Conservation (phyloP, 2,797 vertebrate genomes). For the Hipposideros larvatus region DNA sequence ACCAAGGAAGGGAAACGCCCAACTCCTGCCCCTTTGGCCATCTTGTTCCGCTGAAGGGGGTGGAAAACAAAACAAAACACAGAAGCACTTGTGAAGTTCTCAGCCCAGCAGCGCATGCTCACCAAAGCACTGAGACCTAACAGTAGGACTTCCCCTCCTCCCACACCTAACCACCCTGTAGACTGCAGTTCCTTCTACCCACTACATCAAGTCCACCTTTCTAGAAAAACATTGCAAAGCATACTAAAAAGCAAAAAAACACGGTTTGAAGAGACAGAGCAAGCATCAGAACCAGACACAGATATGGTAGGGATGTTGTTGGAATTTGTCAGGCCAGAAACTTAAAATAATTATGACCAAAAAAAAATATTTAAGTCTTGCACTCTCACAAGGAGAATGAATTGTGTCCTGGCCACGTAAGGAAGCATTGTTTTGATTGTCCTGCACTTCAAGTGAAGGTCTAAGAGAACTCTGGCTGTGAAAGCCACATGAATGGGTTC, state of each 20-base stretch:
- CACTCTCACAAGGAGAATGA: slow-evolving; percentile 92
- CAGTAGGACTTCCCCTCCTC: fast-evolving
- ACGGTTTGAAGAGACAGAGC: neutral
- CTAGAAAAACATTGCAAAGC: neutral
- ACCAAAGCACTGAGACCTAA: neutral
- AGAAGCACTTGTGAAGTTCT: neutral
- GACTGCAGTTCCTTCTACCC: neutral
- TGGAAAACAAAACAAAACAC: neutral
- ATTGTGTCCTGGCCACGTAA: slow-evolving; percentile 94
- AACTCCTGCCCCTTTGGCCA: too few species aligned
- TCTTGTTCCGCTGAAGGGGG: neutral
- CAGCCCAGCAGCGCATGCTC: neutral
- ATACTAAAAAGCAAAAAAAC: neutral
- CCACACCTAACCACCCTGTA: neutral
- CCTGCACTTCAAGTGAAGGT: slow-evolving; percentile 87
- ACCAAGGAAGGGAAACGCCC: neutral
- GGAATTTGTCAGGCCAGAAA: neutral
- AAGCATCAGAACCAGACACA: neutral
- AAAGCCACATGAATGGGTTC: slow-evolving; percentile 88
- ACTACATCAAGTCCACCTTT: neutral
- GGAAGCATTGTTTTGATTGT: slow-evolving; percentile 86
- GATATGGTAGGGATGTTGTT: neutral
- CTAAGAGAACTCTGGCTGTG: slow-evolving; percentile 91
- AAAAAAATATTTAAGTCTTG: slow-evolving; percentile 92
- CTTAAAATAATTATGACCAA: neutral